These are phyloP conservation scores for Morinoia aosen DNA, from an alignment of 2,888 invertebrate species.

Conservation along the genomic window DNA sequence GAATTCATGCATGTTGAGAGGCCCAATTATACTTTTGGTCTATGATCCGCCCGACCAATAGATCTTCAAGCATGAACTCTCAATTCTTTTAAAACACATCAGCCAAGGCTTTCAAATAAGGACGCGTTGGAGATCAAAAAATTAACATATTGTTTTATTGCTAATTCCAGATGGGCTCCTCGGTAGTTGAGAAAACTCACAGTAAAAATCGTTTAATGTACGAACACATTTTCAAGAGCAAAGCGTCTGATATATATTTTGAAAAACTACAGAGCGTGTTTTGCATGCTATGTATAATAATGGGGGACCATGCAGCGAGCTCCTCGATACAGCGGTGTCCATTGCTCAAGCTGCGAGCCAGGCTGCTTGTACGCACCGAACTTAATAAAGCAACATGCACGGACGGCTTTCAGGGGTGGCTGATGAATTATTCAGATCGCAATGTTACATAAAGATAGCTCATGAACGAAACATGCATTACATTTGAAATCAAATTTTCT, in stretches of 20 bases:
- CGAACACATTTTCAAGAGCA: slow-evolving; percentile 7
- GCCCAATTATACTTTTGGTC: slow-evolving; percentile 12
- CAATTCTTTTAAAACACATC: background rate
- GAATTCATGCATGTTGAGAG: background rate
- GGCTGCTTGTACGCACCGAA: slow-evolving; percentile 16
- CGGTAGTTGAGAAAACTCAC: background rate
- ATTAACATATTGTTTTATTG: slow-evolving; percentile 3
- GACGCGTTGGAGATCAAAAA: background rate
- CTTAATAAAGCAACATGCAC: slow-evolving; percentile 42
- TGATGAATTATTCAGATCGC: slow-evolving; percentile 47
- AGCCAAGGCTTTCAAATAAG: slow-evolving; percentile 4
- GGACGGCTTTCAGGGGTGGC: slow-evolving; percentile 26
- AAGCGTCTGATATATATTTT: background rate
- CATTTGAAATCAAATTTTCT: slow-evolving; percentile 21
- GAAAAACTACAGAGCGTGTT: background rate
- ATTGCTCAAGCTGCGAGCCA: slow-evolving; percentile 7
- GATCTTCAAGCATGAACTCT: background rate
- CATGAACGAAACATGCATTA: slow-evolving; percentile 49
- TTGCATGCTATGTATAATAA: slow-evolving; percentile 26
- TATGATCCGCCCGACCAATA: background rate
- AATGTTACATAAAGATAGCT: slow-evolving; percentile 42
- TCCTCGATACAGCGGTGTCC: slow-evolving; percentile 5
- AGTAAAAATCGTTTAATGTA: background rate
- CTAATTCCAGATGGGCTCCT: background rate
- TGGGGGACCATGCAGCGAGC: background rate